Base-by-base conservation (phyloP, 2,797 vertebrate genomes). In the Cuniculus paca region DNA sequence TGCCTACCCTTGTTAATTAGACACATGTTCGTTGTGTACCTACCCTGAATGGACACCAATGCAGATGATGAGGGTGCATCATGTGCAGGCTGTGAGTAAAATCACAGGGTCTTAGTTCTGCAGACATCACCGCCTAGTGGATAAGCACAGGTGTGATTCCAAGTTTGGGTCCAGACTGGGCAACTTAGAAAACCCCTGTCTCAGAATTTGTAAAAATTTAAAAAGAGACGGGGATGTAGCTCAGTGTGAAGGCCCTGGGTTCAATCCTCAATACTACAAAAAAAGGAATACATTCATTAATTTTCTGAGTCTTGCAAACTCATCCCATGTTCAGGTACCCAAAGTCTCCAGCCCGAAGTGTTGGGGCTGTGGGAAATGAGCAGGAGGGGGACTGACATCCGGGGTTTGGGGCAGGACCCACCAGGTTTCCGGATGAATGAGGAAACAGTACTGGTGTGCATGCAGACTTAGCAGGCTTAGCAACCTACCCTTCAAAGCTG, bases 401-500 rank as follows among this genome's bases (percentile, higher is more conserved):
- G 81, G 86, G 77, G 77, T 81, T 93, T 93, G 14, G 70, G 87
- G 65, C 84, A 82, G 95, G 87, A 87, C 90, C 83, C 72, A 56
- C 77, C 86, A 56, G 60, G 88, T 84, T 95, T 95, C 96, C 2
- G 0, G 80, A 85, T 90, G 90, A 92, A 79, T 54, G 65, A 94
- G 88, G 81, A 97, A 88, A 58, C 0, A 2, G 48, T 26, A 13
- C 52, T 42, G 83, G 96, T 92, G 84, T 88, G 93, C 42, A 22
- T 6, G 22, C 13, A 86, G 78, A 72, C 78, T 96, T 78, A 77
- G 94, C 83, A 56, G 87, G 96, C 80, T 91, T 96, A 96, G 94
- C 94, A 39, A 88, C 58, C 90, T 95, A 97, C 97, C 89, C 97
- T 97, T 96, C 16, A 88, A 97, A 97, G 97, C 96, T 60, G 0